Base-by-base conservation (phyloP, 2,113 vertebrate genomes). In the Dascyllus trimaculatus region DNA sequence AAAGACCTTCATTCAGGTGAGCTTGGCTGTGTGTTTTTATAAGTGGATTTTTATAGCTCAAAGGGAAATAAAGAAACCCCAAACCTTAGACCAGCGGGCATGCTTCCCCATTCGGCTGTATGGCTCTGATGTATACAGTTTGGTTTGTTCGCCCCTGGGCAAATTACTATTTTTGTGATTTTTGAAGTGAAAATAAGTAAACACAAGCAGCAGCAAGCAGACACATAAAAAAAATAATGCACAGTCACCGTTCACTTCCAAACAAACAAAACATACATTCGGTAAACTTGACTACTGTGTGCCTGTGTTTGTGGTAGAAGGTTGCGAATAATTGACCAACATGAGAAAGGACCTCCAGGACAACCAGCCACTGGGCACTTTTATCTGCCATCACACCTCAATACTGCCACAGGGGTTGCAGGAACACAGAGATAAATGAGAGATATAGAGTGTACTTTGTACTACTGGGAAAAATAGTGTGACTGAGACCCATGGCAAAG, bases 311-410 rank as follows among this genome's bases (percentile, higher is more conserved):
- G 25, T 35, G 14, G 53, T 32, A 10, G 5, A 69, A 5, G 53
- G 57, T 32, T 70, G 38, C 49, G 61, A 74, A 84, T 74, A 73
- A 80, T 75, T 70, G 53, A 10, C 32, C 49, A 57, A 72, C 51
- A 43, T 48, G 35, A 40, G 56, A 59, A 75, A 79, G 32, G 38
- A 60, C 45, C 75, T 86, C 71, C 40, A 72, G 54, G 57, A 81
- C 65, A 60, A 68, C 24, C 66, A 68, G 65, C 62, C n/a, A 57
- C 26, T 8, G 11, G 64, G 49, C 62, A 68, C 18, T 29, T 78
- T 80, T 69, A 76, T 85, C 68, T 73, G 24, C 5, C 35, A 70
- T 74, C 77, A 86, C 54, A 90, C 67, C 59, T 82, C 58, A 77
- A 26, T 77, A 81, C 64, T 73, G 69, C 68, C 51, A 81, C 1